A percentile compares a stretch with the other conserved stretches of the same genome.
Evolutionary conservation across 2,888 invertebrate species (phyloP).

Genomic region (Saturnia pavonia): DNA sequence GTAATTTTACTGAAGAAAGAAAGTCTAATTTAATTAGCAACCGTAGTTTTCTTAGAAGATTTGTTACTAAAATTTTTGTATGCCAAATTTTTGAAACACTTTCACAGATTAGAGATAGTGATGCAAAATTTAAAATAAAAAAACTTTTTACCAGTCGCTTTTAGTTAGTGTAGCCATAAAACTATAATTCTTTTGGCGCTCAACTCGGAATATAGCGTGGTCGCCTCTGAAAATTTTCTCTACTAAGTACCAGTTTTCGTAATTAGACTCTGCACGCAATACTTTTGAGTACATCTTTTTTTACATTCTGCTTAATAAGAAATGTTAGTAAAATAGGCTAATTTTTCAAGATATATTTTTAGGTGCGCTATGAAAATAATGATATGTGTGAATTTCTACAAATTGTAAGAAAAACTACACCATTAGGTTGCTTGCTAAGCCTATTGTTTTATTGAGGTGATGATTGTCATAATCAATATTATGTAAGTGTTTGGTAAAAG

Average conservation of each 20-base stretch:
- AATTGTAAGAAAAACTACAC: too few species aligned
- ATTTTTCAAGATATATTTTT: background rate
- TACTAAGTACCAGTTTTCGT: background rate
- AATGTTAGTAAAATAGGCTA: background rate
- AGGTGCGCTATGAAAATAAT: too few species aligned
- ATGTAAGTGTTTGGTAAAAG: too few species aligned
- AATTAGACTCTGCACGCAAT: background rate
- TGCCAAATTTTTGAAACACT: background rate
- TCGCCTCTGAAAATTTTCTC: background rate
- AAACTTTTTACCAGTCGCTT: background rate
- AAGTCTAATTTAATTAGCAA: background rate
- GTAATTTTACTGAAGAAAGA: background rate
- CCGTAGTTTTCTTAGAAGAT: background rate
- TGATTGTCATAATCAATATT: too few species aligned
- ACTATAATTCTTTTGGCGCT: background rate
- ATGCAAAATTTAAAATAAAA: background rate
- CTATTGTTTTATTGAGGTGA: too few species aligned
- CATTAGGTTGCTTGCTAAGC: too few species aligned
- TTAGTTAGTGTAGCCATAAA: background rate
- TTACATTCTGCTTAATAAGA: background rate
- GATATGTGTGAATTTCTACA: too few species aligned
- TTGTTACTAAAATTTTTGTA: too few species aligned
- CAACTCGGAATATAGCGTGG: background rate
- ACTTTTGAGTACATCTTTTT: background rate
- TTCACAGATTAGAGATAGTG: background rate